Evolutionary conservation across 2,888 invertebrate species (phyloP).

Genomic region (Acleris literana): DNA sequence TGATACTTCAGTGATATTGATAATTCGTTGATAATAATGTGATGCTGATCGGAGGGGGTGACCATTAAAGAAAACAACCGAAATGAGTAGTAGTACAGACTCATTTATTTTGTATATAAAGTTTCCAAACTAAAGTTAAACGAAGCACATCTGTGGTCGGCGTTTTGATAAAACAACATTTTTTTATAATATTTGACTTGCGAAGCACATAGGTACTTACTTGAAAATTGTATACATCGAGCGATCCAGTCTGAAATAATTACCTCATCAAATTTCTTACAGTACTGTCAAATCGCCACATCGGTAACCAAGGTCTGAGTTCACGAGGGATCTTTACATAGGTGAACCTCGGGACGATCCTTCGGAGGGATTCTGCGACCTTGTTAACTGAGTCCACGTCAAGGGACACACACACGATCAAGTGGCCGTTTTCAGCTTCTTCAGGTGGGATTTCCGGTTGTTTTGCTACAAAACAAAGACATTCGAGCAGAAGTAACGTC

Average conservation of each 20-base stretch:
- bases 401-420: slow-evolving; percentile 57
- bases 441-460: slow-evolving; percentile 48
- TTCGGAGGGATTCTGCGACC: slow-evolving; percentile 46
- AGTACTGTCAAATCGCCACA: slow-evolving; percentile 40
- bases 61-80: no score
- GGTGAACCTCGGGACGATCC: slow-evolving; percentile 45
- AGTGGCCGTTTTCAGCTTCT: slow-evolving; percentile 56
- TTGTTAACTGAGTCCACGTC: slow-evolving; percentile 51
- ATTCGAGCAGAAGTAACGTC: no score
- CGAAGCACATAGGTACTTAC: no score
- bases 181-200: no score
- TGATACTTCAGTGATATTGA: no score
- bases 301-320: slow-evolving; percentile 42
- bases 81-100: no score
- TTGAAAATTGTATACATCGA: neutral
- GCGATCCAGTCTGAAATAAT: neutral
- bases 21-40: no score
- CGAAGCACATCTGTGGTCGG: no score
- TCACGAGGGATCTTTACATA: slow-evolving; percentile 46
- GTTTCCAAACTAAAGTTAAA: no score
- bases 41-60: no score
- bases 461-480: slow-evolving; percentile 42
- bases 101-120: no score
- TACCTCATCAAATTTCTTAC: neutral
- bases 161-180: no score